phyloP scores from a whole-genome alignment of 2,113 vertebrate genomes.

The Oceanodroma tethys region DNA sequence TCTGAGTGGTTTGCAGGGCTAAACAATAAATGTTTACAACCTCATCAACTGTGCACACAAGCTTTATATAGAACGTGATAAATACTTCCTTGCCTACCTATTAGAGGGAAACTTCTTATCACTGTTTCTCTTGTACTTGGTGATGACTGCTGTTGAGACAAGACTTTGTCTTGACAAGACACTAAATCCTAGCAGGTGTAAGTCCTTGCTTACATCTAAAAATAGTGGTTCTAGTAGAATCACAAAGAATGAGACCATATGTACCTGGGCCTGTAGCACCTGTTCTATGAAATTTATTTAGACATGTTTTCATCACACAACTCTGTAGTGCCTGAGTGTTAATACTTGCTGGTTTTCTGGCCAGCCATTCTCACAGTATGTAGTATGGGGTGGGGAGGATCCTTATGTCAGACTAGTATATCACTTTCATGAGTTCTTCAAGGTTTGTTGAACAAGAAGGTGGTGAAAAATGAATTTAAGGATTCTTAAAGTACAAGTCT shows the following conservation, averaged over 20 bases:
- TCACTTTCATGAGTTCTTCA: fast-evolving
- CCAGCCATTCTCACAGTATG: fast-evolving
- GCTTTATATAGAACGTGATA: neutral
- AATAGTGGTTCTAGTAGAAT: neutral
- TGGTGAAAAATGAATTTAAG: neutral
- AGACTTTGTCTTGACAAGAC: neutral
- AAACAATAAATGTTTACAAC: neutral
- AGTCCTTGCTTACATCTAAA: neutral
- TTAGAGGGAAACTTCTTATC: neutral
- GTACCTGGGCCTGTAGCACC: neutral
- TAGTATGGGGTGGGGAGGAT: neutral
- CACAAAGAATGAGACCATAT: fast-evolving
- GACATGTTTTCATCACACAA: fast-evolving
- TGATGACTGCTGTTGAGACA: neutral
- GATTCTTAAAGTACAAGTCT: neutral
- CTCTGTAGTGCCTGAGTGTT: neutral
- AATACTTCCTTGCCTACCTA: neutral
- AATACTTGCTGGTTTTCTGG: neutral
- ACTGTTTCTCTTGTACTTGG: neutral
- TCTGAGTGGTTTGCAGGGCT: neutral
- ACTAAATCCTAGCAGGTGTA: neutral
- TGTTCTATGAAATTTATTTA: neutral
- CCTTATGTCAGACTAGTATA: neutral
- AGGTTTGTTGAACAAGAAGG: neutral
- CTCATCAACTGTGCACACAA: neutral